Evolutionary conservation across 2,888 invertebrate genomes (phyloP).

Genomic region (Watsonalla binaria): DNA sequence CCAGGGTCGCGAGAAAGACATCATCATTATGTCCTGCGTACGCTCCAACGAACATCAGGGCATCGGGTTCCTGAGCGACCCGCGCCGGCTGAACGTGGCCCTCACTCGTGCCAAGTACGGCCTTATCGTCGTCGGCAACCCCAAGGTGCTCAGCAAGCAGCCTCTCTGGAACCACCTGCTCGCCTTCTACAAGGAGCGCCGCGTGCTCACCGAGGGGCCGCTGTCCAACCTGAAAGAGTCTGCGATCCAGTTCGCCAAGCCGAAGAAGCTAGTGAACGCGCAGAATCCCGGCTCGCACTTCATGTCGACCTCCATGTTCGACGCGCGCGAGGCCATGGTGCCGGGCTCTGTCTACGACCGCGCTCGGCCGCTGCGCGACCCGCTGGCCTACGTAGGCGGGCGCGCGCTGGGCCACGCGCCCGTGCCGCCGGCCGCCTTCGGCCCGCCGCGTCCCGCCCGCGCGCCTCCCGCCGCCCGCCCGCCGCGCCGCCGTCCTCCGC

Average conservation of each 20-base stretch:
- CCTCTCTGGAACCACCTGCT: conserved; percentile 98
- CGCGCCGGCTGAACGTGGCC: conserved; percentile 97
- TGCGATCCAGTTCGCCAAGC: conserved; percentile 97
- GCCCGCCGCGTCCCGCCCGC: conserved; percentile 91
- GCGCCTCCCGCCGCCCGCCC: conserved; percentile 87
- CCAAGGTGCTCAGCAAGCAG: conserved; percentile 98
- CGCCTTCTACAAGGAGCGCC: conserved; percentile 98
- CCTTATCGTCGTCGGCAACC: conserved; percentile 98
- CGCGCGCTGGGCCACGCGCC: conserved; percentile 86
- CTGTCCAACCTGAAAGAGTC: conserved; percentile 98
- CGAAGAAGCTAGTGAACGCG: conserved; percentile 95
- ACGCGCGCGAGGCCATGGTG: conserved; percentile 96
- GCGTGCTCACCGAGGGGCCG: conserved; percentile 97
- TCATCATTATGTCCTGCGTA: conserved; percentile 99
- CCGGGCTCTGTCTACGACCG: conserved; percentile 96
- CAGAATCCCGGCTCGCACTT: conserved; percentile 98
- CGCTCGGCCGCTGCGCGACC: conserved; percentile 90
- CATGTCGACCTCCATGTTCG: conserved; percentile 98
- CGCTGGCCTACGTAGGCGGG: conserved; percentile 94
- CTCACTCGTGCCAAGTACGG: conserved; percentile 98
- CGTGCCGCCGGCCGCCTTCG: conserved; percentile 96
- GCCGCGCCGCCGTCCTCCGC: conserved; percentile 80
- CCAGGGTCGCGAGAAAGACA: conserved; percentile 99
- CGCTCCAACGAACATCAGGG: conserved; percentile 99
- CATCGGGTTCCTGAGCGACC: conserved; percentile 99